Conservation (phyloP, 2,888 invertebrate genomes). For the Sesia apiformis region DNA sequence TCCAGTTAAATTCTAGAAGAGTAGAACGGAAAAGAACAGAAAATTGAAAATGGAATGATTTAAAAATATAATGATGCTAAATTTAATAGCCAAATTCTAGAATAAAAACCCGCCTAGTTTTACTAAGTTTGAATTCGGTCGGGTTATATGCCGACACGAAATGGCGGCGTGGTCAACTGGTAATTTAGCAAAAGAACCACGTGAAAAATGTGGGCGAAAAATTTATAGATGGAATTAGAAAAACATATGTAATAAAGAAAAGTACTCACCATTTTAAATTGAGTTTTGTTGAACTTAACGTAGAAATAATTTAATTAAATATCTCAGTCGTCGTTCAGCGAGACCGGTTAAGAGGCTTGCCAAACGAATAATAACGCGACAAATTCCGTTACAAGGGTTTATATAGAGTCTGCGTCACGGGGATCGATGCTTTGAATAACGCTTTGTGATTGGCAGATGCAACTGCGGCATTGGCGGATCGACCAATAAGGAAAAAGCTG, state of each 20-base stretch:
- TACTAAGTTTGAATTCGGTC: conserved; percentile 16
- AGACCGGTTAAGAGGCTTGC: conserved; percentile 80
- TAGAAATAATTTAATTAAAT: conserved; percentile 58
- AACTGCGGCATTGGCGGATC: conserved; percentile 56
- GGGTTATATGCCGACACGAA: conserved; percentile 41
- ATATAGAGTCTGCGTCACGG: conserved; percentile 71
- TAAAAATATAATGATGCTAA: not conserved
- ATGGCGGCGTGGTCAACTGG: conserved; percentile 57
- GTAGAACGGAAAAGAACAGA: too few relatives aligned
- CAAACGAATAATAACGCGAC: conserved; percentile 76
- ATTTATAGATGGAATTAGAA: conserved; percentile 3
- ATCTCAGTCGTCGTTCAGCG: conserved; percentile 72
- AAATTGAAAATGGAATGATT: not conserved
- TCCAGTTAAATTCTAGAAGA: too few relatives aligned
- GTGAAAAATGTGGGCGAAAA: conserved; percentile 3
- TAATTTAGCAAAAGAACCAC: conserved; percentile 14
- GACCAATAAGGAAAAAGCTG: conserved; percentile 61
- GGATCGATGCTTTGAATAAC: conserved; percentile 60
- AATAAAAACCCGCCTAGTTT: conserved; percentile 13
- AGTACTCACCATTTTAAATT: conserved; percentile 66
- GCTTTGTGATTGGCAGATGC: conserved; percentile 58
- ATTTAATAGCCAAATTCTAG: conserved; percentile 7
- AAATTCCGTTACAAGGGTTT: conserved; percentile 63
- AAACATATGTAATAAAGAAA: conserved; percentile 10
- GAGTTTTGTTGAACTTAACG: conserved; percentile 63